Base-by-base conservation (phyloP, 2,113 vertebrate species). In the Aptenodytes patagonicus region DNA sequence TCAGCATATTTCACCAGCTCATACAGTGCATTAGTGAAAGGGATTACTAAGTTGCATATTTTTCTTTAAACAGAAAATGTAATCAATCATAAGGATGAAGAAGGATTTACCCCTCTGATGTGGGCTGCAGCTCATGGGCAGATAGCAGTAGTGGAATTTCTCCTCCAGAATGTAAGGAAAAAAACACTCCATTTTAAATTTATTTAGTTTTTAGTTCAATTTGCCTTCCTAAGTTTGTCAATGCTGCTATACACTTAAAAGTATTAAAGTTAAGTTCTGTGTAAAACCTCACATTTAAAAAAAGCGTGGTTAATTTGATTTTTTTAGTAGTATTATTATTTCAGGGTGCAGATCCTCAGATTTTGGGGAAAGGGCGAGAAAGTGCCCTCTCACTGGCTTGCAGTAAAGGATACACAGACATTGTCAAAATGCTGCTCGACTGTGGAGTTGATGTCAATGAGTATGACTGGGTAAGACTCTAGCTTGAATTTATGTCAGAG, bases 61-160 rank as follows among this genome's bases (percentile, higher is more conserved):
- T 98, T 96, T 96, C 95, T 97, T 97, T 93, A 91, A 97, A 98
- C 96, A 99, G 99, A 99, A 97, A 99, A 99, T 82, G 98, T 99
- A 89, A 99, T 99, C 96, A 99, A 99, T 97, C 98, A 99, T 88
- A 99, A 99, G 96, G 99, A 99, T 84, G 99, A 99, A 98, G 99
- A 99, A 98, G 99, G 99, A 93, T 99, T 99, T 97, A 99, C 99
- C 5, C 99, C 99, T 26, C 97, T 99, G 81, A 99, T 99, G 99
- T 99, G 99, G 99, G 99, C 99, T 15, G 99, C 99, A 90, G 99
- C 99, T 95, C 99, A 99, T 51, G 99, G 99, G 78, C 99, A 99
- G 95, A 99, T 99, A 80, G 99, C 99, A 90, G 99, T 99, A 51
- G 99, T 99, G 84, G 99, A 99, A 97, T 99, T 99, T 98, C 98